phyloP scores from a whole-genome alignment of 2,797 vertebrate species.

The Chrosomus eos region DNA sequence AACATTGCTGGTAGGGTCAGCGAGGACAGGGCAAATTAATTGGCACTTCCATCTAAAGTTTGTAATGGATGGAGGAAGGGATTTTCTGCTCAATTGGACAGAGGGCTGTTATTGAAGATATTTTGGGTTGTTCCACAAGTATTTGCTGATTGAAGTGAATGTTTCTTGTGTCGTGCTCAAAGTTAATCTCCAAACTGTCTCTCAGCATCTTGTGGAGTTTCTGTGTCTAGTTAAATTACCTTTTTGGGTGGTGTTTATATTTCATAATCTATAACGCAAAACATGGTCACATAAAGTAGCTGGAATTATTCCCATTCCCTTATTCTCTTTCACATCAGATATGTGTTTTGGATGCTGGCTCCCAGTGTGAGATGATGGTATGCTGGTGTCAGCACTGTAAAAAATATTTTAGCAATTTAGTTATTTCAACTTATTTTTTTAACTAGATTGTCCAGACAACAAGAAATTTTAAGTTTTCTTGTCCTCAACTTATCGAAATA shows the following conservation, averaged over 20 bases:
- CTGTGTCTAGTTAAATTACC: neutral
- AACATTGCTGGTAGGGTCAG: constrained; percentile 45
- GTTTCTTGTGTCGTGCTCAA: neutral
- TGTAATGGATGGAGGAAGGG: constrained; percentile 24
- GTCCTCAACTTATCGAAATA: no score
- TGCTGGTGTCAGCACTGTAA: no score
- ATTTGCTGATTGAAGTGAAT: constrained; percentile 22
- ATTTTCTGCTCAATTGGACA: constrained; percentile 3
- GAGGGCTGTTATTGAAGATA: constrained; percentile 14
- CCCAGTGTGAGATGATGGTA: neutral
- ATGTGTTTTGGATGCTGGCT: neutral
- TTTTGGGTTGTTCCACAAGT: constrained; percentile 29
- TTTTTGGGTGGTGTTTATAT: neutral
- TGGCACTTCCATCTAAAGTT: constrained; percentile 42
- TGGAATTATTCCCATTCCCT: neutral
- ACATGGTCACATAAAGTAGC: neutral
- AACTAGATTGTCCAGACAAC: no score
- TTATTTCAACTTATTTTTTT: no score
- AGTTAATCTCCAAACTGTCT: neutral
- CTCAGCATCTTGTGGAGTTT: neutral
- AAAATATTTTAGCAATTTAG: no score
- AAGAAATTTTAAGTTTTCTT: no score
- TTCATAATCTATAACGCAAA: neutral
- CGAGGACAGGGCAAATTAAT: constrained; percentile 46
- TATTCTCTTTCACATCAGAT: neutral